Conservation (phyloP, 2,113 vertebrate species). For the Ameiurus melas region DNA sequence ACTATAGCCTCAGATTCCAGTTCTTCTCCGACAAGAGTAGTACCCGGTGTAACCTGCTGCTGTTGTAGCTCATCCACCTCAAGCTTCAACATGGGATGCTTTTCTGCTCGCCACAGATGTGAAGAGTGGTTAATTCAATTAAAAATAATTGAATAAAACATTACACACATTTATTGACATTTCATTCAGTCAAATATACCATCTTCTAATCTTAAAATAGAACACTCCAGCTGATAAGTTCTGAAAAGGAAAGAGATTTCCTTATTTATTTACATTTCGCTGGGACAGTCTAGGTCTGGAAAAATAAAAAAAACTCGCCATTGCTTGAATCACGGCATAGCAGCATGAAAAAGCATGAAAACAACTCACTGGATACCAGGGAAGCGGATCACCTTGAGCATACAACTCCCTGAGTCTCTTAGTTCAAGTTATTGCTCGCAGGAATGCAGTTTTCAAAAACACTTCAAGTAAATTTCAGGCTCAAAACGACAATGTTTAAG, state of each 20-base stretch:
- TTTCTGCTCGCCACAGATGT: not conserved
- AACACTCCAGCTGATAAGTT: not conserved
- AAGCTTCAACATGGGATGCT: not conserved
- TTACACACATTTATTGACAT: not conserved
- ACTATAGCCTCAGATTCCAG: not conserved
- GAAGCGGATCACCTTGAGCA: not conserved
- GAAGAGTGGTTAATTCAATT: not conserved
- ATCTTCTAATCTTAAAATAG: not conserved
- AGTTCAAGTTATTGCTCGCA: not conserved
- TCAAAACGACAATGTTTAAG: not conserved
- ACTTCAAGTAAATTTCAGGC: slow-evolving; percentile 13
- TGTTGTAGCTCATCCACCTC: not conserved
- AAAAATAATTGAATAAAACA: too few relatives aligned
- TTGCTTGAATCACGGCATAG: not conserved
- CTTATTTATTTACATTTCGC: not conserved
- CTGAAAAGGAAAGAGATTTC: not conserved
- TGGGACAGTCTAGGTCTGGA: not conserved
- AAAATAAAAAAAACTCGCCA: not conserved
- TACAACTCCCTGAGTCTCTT: not conserved
- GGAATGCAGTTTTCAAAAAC: slow-evolving; percentile 1
- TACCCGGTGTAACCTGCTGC: too few relatives aligned
- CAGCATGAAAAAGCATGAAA: not conserved
- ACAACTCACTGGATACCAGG: not conserved
- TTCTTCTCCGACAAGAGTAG: not conserved
- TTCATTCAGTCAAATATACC: too few relatives aligned